Evolutionary conservation across 1,140 invertebrate genomes (phyloP), one percentile per base, ranked within the genome.

Genomic region (Anastrepha obliqua): DNA sequence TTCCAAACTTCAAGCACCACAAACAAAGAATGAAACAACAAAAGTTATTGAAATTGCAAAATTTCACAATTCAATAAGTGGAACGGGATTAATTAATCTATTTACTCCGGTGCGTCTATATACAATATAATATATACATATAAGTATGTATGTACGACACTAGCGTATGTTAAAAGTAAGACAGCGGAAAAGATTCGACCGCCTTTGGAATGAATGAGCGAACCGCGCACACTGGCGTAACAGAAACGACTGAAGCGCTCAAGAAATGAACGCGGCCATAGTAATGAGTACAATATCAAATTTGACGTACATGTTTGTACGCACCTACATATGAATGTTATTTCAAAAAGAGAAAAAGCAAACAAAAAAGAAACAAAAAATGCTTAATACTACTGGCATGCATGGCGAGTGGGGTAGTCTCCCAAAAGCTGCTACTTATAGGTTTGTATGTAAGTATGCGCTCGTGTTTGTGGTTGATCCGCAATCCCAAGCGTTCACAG

Each of bases 191-290:
- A 81, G 42, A 51, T 81, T 58, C n/a, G 20, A 2, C 20, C 74
- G 51, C 47, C 47, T 81, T 55, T 81, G 17, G 17, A 74, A n/a
- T 15, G 5, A 81, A 55, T 8, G 74, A 81, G 74, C 74, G 74
- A 81, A 81, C 74, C 74, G 74, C 74, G 74, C 74, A 81, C 74
- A 55, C n/a, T 81, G 74, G 47, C 74, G 74, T 81, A 81, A 81
- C 74, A 81, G 74, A 51, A 81, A 55, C 74, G 47, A 81, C 74
- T 81, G 74, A 81, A 81, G 8, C 47, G 47, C 47, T 55, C 74
- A 55, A 51, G 7, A 81, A 81, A 51, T 51, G 55, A 51, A 81
- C 47, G 74, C 74, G 74, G 15, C 47, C 74, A 55, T 81, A 55
- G 74, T 29, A 81, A 81, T 81, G 74, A 8, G 29, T 58, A 20